Conservation (phyloP, 2,797 vertebrate genomes). For the Cryptoprocta ferox region DNA sequence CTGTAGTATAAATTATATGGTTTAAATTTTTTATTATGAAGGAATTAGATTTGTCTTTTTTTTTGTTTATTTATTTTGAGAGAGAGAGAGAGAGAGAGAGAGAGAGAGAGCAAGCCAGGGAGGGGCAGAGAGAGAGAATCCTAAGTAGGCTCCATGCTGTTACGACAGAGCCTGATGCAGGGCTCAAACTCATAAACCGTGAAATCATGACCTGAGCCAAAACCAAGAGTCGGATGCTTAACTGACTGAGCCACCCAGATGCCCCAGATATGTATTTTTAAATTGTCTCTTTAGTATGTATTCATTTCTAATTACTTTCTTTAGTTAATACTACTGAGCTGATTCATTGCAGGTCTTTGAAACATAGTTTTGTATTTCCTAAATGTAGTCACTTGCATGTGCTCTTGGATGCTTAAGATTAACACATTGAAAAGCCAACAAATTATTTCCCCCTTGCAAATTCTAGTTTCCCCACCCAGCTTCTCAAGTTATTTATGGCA, state of each 20-base stretch:
- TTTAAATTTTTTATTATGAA: conserved; percentile 21
- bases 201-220: no score
- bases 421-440: background rate
- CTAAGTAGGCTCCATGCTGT: no score
- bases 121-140: no score
- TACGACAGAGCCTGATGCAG: no score
- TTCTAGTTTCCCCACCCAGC: background rate
- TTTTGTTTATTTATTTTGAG: no score
- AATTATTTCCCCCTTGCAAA: background rate
- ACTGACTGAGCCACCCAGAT: no score
- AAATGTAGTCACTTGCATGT: conserved; percentile 1
- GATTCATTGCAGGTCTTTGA: conserved; percentile 25
- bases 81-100: no score
- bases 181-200: no score
- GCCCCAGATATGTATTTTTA: no score
- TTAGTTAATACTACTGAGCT: background rate
- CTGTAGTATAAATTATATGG: background rate
- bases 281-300: background rate
- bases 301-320: conserved; percentile 21
- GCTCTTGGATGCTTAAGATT: background rate
- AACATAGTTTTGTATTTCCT: background rate
- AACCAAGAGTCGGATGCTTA: no score
- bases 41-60: background rate
- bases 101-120: no score
- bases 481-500: conserved; percentile 31